Evolutionary conservation across 2,113 vertebrate genomes (phyloP), one percentile per base, ranked within the genome.

Genomic region (Solenodon paradoxus): DNA sequence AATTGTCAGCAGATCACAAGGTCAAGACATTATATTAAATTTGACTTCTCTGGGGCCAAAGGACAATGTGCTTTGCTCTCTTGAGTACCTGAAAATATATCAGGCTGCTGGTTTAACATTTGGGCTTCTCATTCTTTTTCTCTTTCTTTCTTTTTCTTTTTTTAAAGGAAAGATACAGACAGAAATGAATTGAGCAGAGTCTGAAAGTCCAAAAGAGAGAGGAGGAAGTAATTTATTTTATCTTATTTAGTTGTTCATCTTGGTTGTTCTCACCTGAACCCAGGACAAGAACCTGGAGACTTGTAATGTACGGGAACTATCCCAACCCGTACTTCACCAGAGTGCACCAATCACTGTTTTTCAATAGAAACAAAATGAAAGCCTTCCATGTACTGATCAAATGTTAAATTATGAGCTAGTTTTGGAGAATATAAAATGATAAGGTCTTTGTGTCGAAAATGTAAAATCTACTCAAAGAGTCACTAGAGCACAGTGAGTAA

Each of bases 61-160:
- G 24, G 3, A 49, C 17, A 12, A 45, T 0, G 1, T 15, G 9
- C 22, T 11, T 0, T 26, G 5, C 0, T 84, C 20, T 9, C 17
- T n/a, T 9, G 16, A 88, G 35, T 1, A 57, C 13, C 49, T 66
- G 15, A 80, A 79, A 55, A 86, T n/a, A 2, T 51, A 38, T 71
- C 40, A 74, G 45, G 16, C 10, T 40, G 13, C 20, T 59, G 8
- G 7, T 2, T 66, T 49, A 79, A 40, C 8, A 5, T 49, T 55
- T 28, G 32, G 26, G 9, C 55, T 79, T 94, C 30, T 24, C 51
- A 75, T n/a, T n/a, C n/a, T n/a, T n/a, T n/a, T n/a, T n/a, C n/a
- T n/a, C n/a, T n/a, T n/a, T n/a, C n/a, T n/a, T n/a, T n/a, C n/a
- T n/a, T n/a, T n/a, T n/a, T n/a, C n/a, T n/a, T n/a, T n/a, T n/a